These are phyloP conservation scores for Cetonia aurata DNA, from an alignment of 2,888 invertebrate genomes.

Conservation along the genomic window DNA sequence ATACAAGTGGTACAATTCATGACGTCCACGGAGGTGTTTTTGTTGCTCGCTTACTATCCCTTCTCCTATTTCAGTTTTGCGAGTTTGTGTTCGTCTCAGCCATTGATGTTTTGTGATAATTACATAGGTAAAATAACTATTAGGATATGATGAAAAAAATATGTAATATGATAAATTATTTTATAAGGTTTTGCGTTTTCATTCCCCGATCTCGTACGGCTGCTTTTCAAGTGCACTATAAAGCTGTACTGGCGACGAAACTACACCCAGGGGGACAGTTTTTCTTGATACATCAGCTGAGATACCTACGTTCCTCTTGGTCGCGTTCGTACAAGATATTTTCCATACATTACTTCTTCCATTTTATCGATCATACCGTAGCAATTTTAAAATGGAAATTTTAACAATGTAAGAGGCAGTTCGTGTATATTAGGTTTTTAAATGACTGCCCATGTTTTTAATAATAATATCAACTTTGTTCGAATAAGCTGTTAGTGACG, in stretches of 20 bases:
- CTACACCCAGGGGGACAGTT: slow-evolving; percentile 59
- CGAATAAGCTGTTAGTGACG: no score
- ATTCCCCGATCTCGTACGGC: slow-evolving; percentile 33
- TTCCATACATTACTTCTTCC: no score
- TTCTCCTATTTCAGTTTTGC: not conserved
- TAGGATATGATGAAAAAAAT: not conserved
- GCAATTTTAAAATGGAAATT: no score
- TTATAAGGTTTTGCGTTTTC: slow-evolving; percentile 51
- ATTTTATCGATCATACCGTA: no score
- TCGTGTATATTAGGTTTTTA: no score
- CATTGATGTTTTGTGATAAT: slow-evolving; percentile 9
- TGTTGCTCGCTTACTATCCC: slow-evolving; percentile 5
- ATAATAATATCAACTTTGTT: no score
- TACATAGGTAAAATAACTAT: not conserved
- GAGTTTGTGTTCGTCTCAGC: slow-evolving; percentile 1
- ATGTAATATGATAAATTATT: not conserved
- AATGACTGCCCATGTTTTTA: no score
- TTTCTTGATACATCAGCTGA: slow-evolving; percentile 61
- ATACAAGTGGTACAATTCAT: slow-evolving; percentile 58
- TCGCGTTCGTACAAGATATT: slow-evolving; percentile 52
- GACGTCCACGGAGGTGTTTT: slow-evolving; percentile 32
- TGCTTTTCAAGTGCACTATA: slow-evolving; percentile 51
- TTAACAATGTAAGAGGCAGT: no score
- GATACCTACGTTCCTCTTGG: slow-evolving; percentile 57
- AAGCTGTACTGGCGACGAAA: slow-evolving; percentile 55